Evolutionary conservation across 2,888 invertebrate genomes (phyloP), one percentile per base, ranked within the genome.

Genomic region (Choristoneura rosaceana): DNA sequence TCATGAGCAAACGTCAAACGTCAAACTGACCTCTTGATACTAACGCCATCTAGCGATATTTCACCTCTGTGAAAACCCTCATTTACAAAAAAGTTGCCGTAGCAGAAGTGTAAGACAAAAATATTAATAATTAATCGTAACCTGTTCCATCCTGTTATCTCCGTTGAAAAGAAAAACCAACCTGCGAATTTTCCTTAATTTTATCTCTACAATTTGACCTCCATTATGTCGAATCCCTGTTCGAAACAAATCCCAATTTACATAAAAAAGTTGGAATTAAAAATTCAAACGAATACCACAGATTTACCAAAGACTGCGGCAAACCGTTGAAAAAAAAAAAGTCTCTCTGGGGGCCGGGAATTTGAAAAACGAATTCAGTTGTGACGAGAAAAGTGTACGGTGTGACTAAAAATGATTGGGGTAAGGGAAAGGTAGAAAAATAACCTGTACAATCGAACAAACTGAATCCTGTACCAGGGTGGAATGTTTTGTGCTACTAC

Each of bases 201-300:
- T 17, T 38, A 62, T 41, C 69, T 43, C 34, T n/a, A 55, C 15
- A 66, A 58, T 62, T 33, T 58, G 55, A 58, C 58, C 58, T 25
- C 58, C 58, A 67, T 71, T 63, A 71, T 7, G 58, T 25, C 45
- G 55, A 67, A 58, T 68, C 62, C 43, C 47, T 63, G 67, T 67
- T 59, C 58, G 67, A 68, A 71, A 71, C 67, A 71, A 71, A 68
- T 59, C 58, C 67, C 62, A 71, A 71, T 71, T 68, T 71, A 45
- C 67, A 71, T 71, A 68, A 47, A 67, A 68, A 71, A 71, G 67
- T 71, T 71, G 33, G 63, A 67, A 71, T 71, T 71, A 71, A 71
- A 71, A 71, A 68, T 71, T 71, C 71, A 71, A 68, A 71, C 71
- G 71, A 63, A 71, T 55, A 71, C 67, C 67, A 41, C 71, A 58